These are phyloP conservation scores for Cephalophus harveyi DNA, from an alignment of 2,113 vertebrate genomes.

Conservation along the genomic window DNA sequence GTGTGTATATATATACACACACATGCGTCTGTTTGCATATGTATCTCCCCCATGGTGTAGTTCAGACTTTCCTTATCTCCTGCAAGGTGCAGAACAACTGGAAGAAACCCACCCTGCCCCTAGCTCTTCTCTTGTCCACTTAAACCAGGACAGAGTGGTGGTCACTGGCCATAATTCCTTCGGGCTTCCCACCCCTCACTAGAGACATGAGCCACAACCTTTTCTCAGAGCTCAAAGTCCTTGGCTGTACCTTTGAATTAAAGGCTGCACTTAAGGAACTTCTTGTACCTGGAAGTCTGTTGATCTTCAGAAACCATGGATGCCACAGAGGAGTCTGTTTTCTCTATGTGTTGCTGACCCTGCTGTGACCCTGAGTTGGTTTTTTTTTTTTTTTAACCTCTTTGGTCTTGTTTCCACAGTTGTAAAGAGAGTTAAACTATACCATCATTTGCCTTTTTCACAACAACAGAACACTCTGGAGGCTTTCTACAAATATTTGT, in stretches of 20 bases:
- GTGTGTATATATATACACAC: not conserved
- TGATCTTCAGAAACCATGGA: not conserved
- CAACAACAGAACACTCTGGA: not conserved
- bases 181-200: not conserved
- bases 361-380: not conserved
- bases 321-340: not conserved
- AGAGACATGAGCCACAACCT: not conserved
- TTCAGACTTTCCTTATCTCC: not conserved
- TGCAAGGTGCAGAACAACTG: not conserved
- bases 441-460: slow-evolving; percentile 14
- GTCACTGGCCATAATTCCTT: not conserved
- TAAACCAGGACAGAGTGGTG: not conserved
- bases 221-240: not conserved
- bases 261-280: not conserved
- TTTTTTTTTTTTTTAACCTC: not conserved
- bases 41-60: not conserved
- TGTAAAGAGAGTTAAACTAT: slow-evolving; percentile 27
- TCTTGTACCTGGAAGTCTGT: not conserved
- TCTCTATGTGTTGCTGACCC: not conserved
- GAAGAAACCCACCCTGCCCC: not conserved
- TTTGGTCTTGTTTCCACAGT: slow-evolving; percentile 21
- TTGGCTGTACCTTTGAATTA: not conserved
- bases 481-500: slow-evolving; percentile 15
- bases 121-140: not conserved
- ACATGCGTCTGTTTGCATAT: fast-evolving